phyloP scores from a whole-genome alignment of 2,888 invertebrate genomes.

The Mimumesa dahlbomi region DNA sequence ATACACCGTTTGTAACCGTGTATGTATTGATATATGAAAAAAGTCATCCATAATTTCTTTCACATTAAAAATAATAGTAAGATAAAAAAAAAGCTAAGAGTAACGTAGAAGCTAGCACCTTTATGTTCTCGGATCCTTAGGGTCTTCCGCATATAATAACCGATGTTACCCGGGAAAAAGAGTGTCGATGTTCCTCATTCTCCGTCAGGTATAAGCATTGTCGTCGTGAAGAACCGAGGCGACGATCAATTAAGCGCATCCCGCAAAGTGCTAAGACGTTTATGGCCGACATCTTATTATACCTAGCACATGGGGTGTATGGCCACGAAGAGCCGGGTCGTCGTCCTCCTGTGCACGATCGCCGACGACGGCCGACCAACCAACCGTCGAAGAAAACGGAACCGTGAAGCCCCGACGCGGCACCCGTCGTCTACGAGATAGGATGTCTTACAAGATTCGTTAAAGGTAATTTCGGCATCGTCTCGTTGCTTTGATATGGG shows the following conservation, averaged over 20 bases:
- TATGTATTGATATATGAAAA: too few relatives aligned
- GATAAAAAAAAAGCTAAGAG: too few relatives aligned
- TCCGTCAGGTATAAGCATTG: conserved; percentile 38
- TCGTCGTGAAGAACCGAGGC: conserved; percentile 43
- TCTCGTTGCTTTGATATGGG: conserved; percentile 45
- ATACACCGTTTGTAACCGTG: too few relatives aligned
- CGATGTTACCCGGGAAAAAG: conserved; percentile 26
- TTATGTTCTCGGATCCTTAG: not conserved
- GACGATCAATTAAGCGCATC: conserved; percentile 77
- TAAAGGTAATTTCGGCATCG: conserved; percentile 61
- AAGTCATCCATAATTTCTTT: too few relatives aligned
- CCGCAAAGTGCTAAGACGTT: conserved; percentile 78
- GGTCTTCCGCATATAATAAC: conserved; percentile 14
- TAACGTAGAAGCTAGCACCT: not conserved
- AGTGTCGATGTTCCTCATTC: conserved; percentile 35
- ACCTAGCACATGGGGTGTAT: conserved; percentile 52
- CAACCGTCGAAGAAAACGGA: conserved; percentile 58
- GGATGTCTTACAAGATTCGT: conserved; percentile 72
- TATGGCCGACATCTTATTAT: conserved; percentile 78
- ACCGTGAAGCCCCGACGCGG: conserved; percentile 61
- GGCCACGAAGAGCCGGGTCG: conserved; percentile 56
- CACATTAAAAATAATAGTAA: too few relatives aligned
- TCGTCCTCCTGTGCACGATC: conserved; percentile 59
- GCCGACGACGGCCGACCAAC: conserved; percentile 19
- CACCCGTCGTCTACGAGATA: conserved; percentile 50